Evolutionary conservation across 2,113 vertebrate genomes (phyloP).

Genomic region (Bos taurus): DNA sequence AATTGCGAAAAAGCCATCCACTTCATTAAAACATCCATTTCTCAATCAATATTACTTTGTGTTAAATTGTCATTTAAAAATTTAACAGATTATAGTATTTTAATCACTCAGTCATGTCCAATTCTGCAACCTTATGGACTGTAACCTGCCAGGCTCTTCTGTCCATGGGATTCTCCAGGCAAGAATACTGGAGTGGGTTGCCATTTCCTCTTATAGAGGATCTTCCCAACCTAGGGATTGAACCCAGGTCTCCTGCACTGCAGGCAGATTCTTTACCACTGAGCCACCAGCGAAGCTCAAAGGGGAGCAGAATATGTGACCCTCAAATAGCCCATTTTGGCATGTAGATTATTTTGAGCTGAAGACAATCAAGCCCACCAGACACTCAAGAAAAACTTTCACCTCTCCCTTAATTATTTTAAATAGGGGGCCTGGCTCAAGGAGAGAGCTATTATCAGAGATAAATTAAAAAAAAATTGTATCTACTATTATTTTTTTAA

Average conservation of each 20-base stretch:
- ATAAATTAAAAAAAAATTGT: not conserved
- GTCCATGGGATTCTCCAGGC: not conserved
- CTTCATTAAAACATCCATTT: not conserved
- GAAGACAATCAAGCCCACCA: not conserved
- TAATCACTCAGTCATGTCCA: accelerated
- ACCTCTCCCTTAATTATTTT: not conserved
- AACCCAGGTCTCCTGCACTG: not conserved
- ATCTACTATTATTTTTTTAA: not conserved
- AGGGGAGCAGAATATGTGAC: not conserved
- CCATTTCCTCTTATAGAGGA: not conserved
- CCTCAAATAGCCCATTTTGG: not conserved
- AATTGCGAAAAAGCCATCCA: not conserved
- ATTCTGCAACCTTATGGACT: not conserved
- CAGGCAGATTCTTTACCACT: not conserved
- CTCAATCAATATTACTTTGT: not conserved
- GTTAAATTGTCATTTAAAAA: not conserved
- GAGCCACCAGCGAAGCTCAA: not conserved
- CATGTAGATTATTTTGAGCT: not conserved
- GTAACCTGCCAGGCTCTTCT: not conserved
- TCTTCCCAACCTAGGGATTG: not conserved
- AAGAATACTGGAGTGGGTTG: not conserved
- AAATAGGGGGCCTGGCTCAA: not conserved
- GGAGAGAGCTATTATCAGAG: not conserved
- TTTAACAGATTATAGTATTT: not conserved
- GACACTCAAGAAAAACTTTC: not conserved